Conservation (phyloP, 1,140 invertebrate genomes). For the Pteromalus puparum region DNA sequence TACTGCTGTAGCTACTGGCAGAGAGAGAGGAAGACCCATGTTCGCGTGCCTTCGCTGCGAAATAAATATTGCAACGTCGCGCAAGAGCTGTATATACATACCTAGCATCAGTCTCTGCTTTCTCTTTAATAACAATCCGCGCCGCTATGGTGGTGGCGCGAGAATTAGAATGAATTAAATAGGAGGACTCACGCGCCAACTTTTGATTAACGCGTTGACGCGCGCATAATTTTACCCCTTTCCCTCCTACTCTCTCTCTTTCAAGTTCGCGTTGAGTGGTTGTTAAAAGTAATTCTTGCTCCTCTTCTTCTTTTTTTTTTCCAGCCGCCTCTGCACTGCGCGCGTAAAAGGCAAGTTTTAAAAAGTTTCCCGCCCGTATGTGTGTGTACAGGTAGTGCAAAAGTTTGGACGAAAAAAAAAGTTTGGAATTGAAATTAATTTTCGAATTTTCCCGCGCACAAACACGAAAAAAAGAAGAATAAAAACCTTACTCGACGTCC, state of each 20-base stretch:
- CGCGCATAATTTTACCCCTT: neutral
- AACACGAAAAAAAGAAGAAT: neutral
- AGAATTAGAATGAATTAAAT: slow-evolving; percentile 38
- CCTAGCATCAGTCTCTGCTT: neutral
- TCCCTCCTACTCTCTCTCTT: too few relatives aligned
- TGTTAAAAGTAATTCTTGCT: neutral
- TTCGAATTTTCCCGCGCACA: neutral
- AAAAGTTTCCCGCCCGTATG: neutral
- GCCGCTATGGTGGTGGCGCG: neutral
- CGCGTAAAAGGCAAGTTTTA: neutral
- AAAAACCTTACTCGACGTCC: neutral
- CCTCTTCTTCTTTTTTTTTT: neutral
- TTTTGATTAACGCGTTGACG: slow-evolving; percentile 3
- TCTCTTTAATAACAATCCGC: slow-evolving; percentile 27
- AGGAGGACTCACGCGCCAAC: neutral
- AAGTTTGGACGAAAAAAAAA: neutral
- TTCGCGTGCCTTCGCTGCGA: neutral
- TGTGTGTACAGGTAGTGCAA: neutral
- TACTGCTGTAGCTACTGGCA: neutral
- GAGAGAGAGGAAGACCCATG: neutral
- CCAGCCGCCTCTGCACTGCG: neutral
- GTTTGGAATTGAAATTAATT: neutral
- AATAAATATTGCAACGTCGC: slow-evolving; percentile 7
- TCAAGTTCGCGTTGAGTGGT: neutral
- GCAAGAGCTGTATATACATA: neutral